A percentile compares a stretch with the other conserved stretches of the same genome.
Conservation (phyloP, 2,113 vertebrate species). For the Sprattus sprattus region DNA sequence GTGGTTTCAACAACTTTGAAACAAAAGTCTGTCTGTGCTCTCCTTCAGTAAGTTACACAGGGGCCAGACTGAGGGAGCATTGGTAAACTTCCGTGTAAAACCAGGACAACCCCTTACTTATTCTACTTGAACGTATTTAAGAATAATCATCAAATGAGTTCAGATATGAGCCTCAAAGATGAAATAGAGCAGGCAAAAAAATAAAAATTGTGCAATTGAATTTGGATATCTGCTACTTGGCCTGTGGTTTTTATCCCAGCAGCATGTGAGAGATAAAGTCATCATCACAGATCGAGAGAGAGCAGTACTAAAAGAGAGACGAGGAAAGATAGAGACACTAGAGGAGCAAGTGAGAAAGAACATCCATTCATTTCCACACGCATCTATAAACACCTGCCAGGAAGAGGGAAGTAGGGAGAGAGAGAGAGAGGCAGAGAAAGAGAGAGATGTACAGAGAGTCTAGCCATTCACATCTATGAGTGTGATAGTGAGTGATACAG, state of each 20-base stretch:
- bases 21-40: conserved; percentile 14
- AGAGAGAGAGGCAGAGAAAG: conserved; percentile 19
- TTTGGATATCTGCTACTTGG: conserved; percentile 50
- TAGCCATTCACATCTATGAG: too few relatives aligned
- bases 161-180: conserved; percentile 44
- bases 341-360: neutral
- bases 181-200: conserved; percentile 42
- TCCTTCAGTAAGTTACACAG: conserved; percentile 48
- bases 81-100: conserved; percentile 24
- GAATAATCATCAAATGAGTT: conserved; percentile 59
- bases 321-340: conserved; percentile 5
- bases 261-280: conserved; percentile 66
- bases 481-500: too few relatives aligned
- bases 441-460: neutral
- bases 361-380: neutral
- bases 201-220: neutral
- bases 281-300: conserved; percentile 59
- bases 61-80: conserved; percentile 27
- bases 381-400: neutral
- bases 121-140: conserved; percentile 66
- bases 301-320: conserved; percentile 42
- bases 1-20: conserved; percentile 20
- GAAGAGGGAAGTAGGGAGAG: neutral
- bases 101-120: conserved; percentile 62
- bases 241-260: conserved; percentile 55